Percentiles rank a stretch among this genome's conserved stretches.
Evolutionary conservation across 2,888 invertebrate genomes (phyloP).

Genomic region (Heliconius charithonia): DNA sequence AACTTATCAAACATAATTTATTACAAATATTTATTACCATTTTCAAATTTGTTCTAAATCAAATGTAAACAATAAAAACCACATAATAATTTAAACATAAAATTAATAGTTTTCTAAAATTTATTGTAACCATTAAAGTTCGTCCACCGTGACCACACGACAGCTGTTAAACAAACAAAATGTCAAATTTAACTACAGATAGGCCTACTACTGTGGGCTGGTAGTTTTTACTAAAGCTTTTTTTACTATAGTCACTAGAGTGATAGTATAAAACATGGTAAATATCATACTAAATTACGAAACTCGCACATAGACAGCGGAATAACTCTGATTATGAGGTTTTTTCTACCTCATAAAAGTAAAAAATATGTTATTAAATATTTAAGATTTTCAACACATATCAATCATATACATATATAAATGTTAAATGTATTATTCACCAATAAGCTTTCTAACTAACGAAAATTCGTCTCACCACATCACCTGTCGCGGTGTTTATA

Average conservation of each 20-base stretch:
- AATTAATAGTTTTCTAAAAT: slow-evolving; percentile 38
- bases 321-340: not conserved
- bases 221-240: too few species aligned
- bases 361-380: too few species aligned
- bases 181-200: slow-evolving; percentile 44
- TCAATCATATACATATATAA: not conserved
- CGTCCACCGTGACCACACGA: slow-evolving; percentile 41
- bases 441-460: not conserved
- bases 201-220: not conserved
- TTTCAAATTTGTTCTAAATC: slow-evolving; percentile 18
- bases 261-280: not conserved
- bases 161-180: slow-evolving; percentile 45
- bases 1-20: slow-evolving; percentile 1
- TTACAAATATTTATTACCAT: slow-evolving; percentile 5
- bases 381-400: too few species aligned
- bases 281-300: too few species aligned
- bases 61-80: slow-evolving; percentile 27
- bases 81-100: slow-evolving; percentile 31
- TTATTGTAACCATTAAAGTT: slow-evolving; percentile 38
- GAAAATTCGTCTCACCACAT: not conserved
- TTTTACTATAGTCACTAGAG: not conserved
- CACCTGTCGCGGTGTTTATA: not conserved
- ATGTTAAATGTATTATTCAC: not conserved
- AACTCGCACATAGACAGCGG: too few species aligned
- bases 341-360: not conserved